Base-by-base conservation (phyloP, 1,140 invertebrate genomes). In the Leptoteleia sp. region DNA sequence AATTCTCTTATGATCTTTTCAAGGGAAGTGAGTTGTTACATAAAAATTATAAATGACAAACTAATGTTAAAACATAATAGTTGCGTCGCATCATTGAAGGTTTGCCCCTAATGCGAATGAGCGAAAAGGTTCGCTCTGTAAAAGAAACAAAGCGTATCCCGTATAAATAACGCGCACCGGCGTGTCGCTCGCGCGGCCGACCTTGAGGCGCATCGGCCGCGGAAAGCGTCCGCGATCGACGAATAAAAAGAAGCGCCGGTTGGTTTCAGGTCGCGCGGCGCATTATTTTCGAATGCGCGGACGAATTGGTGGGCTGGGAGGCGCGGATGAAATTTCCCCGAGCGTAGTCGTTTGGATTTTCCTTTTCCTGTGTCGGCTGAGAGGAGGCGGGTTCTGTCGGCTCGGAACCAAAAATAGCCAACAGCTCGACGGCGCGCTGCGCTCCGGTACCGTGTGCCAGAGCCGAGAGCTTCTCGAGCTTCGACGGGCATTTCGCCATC, bases 391-490 rank as follows among this genome's bases (percentile, higher is more conserved):
- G 50, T 68, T 37, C 57, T 22, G 55, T 81, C 80, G 82, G 83
- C 83, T 85, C 84, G 81, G 75, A 79, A 82, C 82, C 82, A 81
- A 85, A 85, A 85, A 85, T 85, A 85, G 82, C 81, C 76, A 61
- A 45, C 70, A 61, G 76, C 78, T 22, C 27, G 67, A 54, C 72
- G 78, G 65, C 29, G 62, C 61, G 47, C 59, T 27, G 47, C 65
- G 70, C 57, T 27, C n/a, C 48, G 50, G 50, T 50, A 65, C 64
- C 55, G 62, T 59, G 65, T 78, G 76, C 68, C 81, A 84, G 70
- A 85, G 79, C 76, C 37, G 22, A n/a, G n/a, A 67, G 48, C 40
- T 80, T 79, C 70, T 79, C 70, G 52, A 82, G 76, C 82, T 72
- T 77, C 72, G 79, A 81, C 52, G 79, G 70, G 72, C 81, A 73